A percentile compares a stretch with the other conserved stretches of the same genome.
phyloP scores from a whole-genome alignment of 1,140 invertebrate genomes.

The Caerostris extrusa region DNA sequence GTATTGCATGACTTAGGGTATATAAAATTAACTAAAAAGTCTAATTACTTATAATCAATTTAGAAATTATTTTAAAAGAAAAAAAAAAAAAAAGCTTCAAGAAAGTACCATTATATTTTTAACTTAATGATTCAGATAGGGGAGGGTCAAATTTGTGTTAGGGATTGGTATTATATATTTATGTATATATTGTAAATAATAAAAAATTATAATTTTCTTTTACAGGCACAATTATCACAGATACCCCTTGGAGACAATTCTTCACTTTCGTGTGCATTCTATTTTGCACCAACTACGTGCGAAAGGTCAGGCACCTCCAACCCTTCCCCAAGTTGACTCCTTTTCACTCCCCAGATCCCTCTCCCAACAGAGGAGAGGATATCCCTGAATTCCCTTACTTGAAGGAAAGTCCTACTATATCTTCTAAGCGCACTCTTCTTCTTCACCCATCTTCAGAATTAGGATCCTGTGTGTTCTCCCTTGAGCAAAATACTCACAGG shows the following conservation, averaged over 20 bases:
- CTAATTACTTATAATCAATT: too few relatives aligned
- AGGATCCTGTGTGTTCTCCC: conserved; percentile 69
- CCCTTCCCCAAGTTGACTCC: conserved; percentile 68
- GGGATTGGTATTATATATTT: too few relatives aligned
- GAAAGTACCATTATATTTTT: too few relatives aligned
- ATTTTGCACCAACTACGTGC: conserved; percentile 84
- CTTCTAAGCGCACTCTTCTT: conserved; percentile 18
- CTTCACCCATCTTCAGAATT: conserved; percentile 47
- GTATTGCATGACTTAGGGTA: too few relatives aligned
- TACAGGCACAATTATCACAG: conserved; percentile 93
- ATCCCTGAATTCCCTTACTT: conserved; percentile 66
- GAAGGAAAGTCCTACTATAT: conserved; percentile 55
- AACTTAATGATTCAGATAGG: too few relatives aligned
- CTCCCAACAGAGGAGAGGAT: conserved; percentile 68
- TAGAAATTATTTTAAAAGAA: too few relatives aligned
- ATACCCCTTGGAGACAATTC: conserved; percentile 93
- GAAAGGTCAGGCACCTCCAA: conserved; percentile 69
- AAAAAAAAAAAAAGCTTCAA: too few relatives aligned
- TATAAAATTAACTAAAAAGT: too few relatives aligned
- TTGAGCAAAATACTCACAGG: not conserved
- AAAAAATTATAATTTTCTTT: conserved; percentile 77
- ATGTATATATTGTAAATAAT: too few relatives aligned
- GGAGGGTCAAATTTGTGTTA: too few relatives aligned
- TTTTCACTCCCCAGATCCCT: conserved; percentile 71
- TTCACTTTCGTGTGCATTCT: conserved; percentile 95